These are phyloP conservation scores for Poeciliopsis prolifica DNA, from an alignment of 2,113 vertebrate species.

Conservation along the genomic window DNA sequence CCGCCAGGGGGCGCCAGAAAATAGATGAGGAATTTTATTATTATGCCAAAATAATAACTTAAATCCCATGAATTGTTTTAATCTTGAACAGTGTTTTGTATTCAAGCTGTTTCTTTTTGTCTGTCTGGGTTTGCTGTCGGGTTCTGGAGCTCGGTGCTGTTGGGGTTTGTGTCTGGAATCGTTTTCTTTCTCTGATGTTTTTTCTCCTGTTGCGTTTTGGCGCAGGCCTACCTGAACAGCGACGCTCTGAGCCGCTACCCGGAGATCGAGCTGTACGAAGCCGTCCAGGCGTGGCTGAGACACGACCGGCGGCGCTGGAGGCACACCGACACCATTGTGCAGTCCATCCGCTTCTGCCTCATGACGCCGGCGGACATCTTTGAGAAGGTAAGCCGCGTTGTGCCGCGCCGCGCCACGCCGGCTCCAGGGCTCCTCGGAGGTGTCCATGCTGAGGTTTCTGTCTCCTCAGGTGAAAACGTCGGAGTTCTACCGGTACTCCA, in stretches of 20 bases:
- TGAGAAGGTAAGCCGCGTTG: conserved; percentile 86
- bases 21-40: no score
- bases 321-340: conserved; percentile 96
- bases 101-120: no score
- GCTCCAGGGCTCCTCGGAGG: not conserved
- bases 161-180: no score
- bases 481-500: conserved; percentile 97
- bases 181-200: no score
- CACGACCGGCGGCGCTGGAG: conserved; percentile 98
- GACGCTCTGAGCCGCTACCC: conserved; percentile 96
- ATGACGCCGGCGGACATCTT: conserved; percentile 98
- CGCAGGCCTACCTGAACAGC: conserved; percentile 89
- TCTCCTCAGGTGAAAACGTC: conserved; percentile 93
- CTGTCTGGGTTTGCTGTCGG: no score
- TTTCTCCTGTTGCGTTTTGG: no score
- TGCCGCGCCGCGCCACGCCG: not conserved
- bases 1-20: no score
- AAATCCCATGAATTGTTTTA: no score
- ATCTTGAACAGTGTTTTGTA: no score
- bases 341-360: conserved; percentile 98
- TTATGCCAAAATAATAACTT: no score
- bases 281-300: conserved; percentile 95
- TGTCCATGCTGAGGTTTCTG: not conserved
- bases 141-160: no score
- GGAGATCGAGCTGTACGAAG: conserved; percentile 97